Conservation (phyloP, 2,797 vertebrate genomes). For the Fratercula arctica region DNA sequence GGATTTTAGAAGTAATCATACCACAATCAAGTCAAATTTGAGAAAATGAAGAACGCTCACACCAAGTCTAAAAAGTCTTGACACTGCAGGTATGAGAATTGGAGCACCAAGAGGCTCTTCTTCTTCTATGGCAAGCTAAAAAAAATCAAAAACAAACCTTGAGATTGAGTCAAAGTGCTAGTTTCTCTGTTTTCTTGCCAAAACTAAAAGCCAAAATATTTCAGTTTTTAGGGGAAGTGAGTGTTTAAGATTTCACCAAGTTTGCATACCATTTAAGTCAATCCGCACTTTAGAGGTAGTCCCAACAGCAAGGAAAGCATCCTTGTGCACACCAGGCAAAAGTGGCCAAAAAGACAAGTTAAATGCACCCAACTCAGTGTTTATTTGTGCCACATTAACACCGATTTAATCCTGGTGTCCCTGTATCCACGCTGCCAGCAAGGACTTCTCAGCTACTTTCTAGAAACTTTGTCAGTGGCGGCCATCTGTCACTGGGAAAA, state of each 20-base stretch:
- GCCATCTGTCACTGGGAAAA: conserved; percentile 4
- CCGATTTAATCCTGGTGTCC: background rate
- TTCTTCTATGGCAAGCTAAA: background rate
- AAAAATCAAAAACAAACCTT: background rate
- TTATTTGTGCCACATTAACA: background rate
- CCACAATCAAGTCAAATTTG: background rate
- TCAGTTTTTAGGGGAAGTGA: background rate
- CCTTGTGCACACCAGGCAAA: background rate
- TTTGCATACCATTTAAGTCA: background rate
- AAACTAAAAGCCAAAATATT: background rate
- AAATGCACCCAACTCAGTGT: background rate
- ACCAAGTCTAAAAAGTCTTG: background rate
- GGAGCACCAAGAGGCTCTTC: background rate
- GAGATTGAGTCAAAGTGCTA: background rate
- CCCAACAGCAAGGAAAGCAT: fast-evolving
- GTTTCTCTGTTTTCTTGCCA: background rate
- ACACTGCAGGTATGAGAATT: background rate
- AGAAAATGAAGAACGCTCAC: background rate
- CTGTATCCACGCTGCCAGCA: background rate
- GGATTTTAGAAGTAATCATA: background rate
- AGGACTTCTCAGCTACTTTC: background rate
- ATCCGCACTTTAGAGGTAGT: background rate
- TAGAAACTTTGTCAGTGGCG: background rate
- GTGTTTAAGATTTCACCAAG: background rate
- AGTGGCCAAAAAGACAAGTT: background rate